These are phyloP conservation scores for Magallana ariakensis DNA, from an alignment of 1,140 invertebrate species.

Conservation along the genomic window DNA sequence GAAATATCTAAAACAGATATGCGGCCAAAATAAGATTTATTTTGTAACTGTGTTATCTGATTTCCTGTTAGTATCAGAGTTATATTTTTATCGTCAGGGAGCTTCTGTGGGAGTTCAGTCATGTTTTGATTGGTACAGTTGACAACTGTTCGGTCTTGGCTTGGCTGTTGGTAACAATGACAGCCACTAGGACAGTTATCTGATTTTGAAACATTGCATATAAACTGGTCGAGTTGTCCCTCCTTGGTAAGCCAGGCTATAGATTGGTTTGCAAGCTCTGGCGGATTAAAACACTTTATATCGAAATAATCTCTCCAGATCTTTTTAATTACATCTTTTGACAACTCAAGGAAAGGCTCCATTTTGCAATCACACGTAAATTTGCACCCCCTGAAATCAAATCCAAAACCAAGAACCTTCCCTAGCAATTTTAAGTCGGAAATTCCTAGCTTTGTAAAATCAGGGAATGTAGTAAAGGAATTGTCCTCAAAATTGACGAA, in stretches of 20 bases:
- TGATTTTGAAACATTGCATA: slow-evolving; percentile 39
- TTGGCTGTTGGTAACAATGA: slow-evolving; percentile 50
- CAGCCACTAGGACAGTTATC: slow-evolving; percentile 45
- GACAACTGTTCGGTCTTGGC: slow-evolving; percentile 39
- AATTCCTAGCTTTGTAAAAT: slow-evolving; percentile 52
- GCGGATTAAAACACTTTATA: slow-evolving; percentile 44
- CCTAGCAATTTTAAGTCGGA: slow-evolving; percentile 23
- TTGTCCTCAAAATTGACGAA: slow-evolving; percentile 32
- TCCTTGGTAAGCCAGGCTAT: slow-evolving; percentile 29
- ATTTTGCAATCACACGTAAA: slow-evolving; percentile 50
- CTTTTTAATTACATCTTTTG: slow-evolving; percentile 44
- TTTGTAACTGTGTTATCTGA: slow-evolving; percentile 33
- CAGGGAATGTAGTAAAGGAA: slow-evolving; percentile 30
- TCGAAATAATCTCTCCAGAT: slow-evolving; percentile 47
- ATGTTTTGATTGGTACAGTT: slow-evolving; percentile 41
- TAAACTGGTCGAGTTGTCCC: slow-evolving; percentile 39
- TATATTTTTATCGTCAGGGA: slow-evolving; percentile 20
- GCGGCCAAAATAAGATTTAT: slow-evolving; percentile 38
- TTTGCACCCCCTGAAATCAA: slow-evolving; percentile 41
- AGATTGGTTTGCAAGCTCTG: slow-evolving; percentile 23
- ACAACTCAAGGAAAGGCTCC: slow-evolving; percentile 45
- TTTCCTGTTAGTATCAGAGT: slow-evolving; percentile 41
- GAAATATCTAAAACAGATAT: slow-evolving; percentile 36
- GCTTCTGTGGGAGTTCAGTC: slow-evolving; percentile 4
- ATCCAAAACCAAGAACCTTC: slow-evolving; percentile 44